Base-by-base conservation (phyloP, 2,113 vertebrate genomes). In the Trochalopteron elliotii region DNA sequence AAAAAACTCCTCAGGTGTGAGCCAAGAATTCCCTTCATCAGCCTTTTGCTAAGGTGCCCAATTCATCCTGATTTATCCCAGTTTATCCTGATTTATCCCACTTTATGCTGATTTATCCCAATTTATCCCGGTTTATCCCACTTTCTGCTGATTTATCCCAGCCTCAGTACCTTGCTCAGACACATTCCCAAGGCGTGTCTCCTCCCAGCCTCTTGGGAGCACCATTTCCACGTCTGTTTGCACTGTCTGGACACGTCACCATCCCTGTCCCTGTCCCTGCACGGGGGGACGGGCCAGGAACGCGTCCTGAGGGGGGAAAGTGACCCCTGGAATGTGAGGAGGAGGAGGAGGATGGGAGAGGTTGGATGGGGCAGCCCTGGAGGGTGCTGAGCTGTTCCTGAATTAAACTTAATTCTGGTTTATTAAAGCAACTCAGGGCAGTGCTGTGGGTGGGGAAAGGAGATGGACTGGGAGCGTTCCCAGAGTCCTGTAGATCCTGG, bases 191-290 rank as follows among this genome's bases (percentile, higher is more conserved):
- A 84, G 85, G 82, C 74, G 55, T 69, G 83, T 63, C 85, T 61
- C 69, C n/a, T 23, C 78, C 1, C 1, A 63, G 82, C 69, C 96
- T 93, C 92, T 89, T 93, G 96, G 90, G 88, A 95, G 90, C 96
- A 95, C 82, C 85, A n/a, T 95, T 93, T 93, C 94, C 90, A 82
- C 81, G 30, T 81, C 64, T 63, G 25, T 21, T 13, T 4, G 64
- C n/a, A 3, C n/a, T 10, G 77, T 14, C 72, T 47, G 95, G 76
- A 64, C 42, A 13, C 7, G 9, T 60, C 70, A 28, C 49, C 60
- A 30, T 4, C 49, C 31, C 37, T 47, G 71, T 63, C 57, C 60
- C 39, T 39, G 49, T 24, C 61, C 78, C 63, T 35, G 2, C 30
- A 50, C 37, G 37, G 55, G 22, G 49, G 71, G 52, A 22, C 1